phyloP scores from a whole-genome alignment of 2,797 vertebrate genomes.

The Leptoclinus maculatus region DNA sequence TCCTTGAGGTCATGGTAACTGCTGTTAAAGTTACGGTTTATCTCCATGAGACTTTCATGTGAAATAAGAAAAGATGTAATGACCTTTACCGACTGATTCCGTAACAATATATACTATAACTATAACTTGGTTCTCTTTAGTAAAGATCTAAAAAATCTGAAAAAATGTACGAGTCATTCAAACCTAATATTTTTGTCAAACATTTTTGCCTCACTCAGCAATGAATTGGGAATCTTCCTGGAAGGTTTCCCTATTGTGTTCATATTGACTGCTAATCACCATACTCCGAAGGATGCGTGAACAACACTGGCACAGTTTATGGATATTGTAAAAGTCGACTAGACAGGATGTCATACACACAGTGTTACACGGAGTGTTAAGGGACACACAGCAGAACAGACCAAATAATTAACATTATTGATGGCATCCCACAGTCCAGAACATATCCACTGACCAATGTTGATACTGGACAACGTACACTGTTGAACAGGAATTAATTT shows the following conservation, averaged over 20 bases:
- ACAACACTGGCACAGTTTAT: not conserved
- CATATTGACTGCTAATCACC: not conserved
- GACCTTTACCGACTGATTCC: not conserved
- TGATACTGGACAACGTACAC: not conserved
- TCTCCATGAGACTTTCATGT: conserved; percentile 10
- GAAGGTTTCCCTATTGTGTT: not conserved
- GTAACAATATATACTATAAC: not conserved
- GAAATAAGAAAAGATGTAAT: conserved; percentile 25
- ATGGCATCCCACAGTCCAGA: not conserved
- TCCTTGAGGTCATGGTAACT: conserved; percentile 52
- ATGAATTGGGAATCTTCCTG: not conserved
- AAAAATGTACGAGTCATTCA: not conserved
- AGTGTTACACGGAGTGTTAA: conserved; percentile 7
- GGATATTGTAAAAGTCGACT: not conserved
- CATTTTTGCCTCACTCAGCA: not conserved
- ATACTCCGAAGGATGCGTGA: not conserved
- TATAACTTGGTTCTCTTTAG: not conserved
- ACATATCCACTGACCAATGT: not conserved
- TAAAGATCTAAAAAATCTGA: not conserved
- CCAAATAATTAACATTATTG: not conserved
- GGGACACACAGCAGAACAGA: conserved; percentile 11
- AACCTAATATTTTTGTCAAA: no score
- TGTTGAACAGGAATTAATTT: not conserved
- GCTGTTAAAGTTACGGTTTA: conserved; percentile 31
- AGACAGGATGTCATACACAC: conserved; percentile 18